Base-by-base conservation (phyloP, 1,140 invertebrate species). In the Papilio polytes region DNA sequence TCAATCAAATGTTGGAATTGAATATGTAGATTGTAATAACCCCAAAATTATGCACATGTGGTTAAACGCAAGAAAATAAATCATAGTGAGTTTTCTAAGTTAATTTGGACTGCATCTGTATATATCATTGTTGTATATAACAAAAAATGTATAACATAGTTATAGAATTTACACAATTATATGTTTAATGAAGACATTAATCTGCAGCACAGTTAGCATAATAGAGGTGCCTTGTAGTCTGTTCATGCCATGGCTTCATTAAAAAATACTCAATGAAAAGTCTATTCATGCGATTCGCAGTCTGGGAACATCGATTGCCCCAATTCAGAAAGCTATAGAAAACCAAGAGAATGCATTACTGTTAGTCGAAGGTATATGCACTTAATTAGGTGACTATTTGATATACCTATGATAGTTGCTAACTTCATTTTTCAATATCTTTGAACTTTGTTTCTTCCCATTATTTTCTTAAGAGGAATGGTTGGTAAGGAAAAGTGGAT, bases 191-290 rank as follows among this genome's bases (percentile, higher is more conserved):
- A 66, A 26, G 59, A 31, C 10, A 9, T 26, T 15, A 26, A 31
- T 4, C 56, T 53, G 26, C 59, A 63, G 8, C 63, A 31, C 63
- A 31, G 26, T 31, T 3, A 12, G 10, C 3, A 18, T 70, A 13
- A 74, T 26, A 80, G 73, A 53, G 53, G 26, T 12, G 12, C 26
- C 78, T 48, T 84, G 72, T 73, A 81, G 72, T 78, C 80, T 59
- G 81, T 56, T 80, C 80, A 80, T 82, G 81, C 80, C 80, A 72
- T 63, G 70, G 81, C 73, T 82, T 85, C 85, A 89, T 91, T 90
- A 88, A 91, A 91, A 90, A 89, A 88, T 85, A 85, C 82, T 83
- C 82, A 78, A 74, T 88, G 86, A 87, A 84, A 89, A 82, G 83
- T 82, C 85, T 87, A 85, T 91, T 89, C 86, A 91, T 74, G 70